phyloP scores from a whole-genome alignment of 1,140 invertebrate species.

The Andricus grossulariae region DNA sequence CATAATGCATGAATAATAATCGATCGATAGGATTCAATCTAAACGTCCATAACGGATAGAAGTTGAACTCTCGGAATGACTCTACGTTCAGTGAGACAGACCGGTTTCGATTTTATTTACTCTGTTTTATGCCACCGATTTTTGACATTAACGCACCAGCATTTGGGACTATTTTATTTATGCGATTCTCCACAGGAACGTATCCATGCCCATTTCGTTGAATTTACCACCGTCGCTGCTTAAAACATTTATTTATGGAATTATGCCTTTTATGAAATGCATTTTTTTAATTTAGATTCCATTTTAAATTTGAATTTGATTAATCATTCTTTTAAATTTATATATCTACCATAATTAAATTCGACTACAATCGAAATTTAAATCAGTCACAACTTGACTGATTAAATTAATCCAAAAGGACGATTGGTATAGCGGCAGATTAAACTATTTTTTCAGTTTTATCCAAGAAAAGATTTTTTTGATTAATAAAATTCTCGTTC shows the following conservation, averaged over 20 bases:
- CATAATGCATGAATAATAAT: conserved; percentile 19
- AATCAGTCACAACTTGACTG: too few species aligned
- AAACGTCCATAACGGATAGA: background rate
- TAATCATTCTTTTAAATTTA: too few species aligned
- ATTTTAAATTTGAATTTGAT: too few species aligned
- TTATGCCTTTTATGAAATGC: conserved; percentile 2
- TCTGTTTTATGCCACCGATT: conserved; percentile 31
- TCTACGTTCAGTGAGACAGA: conserved; percentile 11
- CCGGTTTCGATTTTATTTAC: conserved; percentile 31
- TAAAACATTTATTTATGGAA: background rate
- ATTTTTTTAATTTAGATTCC: background rate
- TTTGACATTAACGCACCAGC: conserved; percentile 23
- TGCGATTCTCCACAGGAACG: conserved; percentile 21
- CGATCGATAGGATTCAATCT: conserved; percentile 29
- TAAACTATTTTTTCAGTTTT: too few species aligned
- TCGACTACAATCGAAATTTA: too few species aligned
- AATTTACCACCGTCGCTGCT: background rate
- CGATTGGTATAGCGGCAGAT: too few species aligned
- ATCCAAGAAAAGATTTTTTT: too few species aligned
- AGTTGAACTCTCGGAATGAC: conserved; percentile 28
- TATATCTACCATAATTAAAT: too few species aligned
- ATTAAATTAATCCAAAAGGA: too few species aligned
- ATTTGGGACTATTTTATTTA: conserved; percentile 31
- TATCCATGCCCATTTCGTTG: conserved; percentile 8
- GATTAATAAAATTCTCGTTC: too few species aligned